These are phyloP conservation scores for Heteromurus nitidus DNA, from an alignment of 2,888 invertebrate genomes.

Conservation along the genomic window DNA sequence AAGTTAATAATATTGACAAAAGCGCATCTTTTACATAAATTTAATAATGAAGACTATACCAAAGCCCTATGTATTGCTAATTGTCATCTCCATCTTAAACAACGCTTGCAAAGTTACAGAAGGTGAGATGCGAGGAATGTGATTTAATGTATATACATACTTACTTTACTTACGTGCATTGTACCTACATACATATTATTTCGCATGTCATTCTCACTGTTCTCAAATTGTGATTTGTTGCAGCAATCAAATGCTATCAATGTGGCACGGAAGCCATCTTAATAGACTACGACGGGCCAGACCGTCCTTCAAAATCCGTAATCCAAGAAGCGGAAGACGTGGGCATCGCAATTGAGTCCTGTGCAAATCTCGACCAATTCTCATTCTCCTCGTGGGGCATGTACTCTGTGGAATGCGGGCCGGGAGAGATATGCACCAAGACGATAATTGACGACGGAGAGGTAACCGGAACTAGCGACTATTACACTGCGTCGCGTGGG, in stretches of 20 bases:
- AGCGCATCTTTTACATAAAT: too few relatives aligned
- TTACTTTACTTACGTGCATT: too few relatives aligned
- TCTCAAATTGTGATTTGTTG: neutral
- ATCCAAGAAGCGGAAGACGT: constrained; percentile 5
- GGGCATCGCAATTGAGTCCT: constrained; percentile 24
- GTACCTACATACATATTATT: too few relatives aligned
- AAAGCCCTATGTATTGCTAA: too few relatives aligned
- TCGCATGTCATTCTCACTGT: too few relatives aligned
- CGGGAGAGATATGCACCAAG: constrained; percentile 31
- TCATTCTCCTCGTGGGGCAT: constrained; percentile 40
- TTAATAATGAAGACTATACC: too few relatives aligned
- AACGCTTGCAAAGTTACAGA: too few relatives aligned
- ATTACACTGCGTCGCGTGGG: constrained; percentile 27
- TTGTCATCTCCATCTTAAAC: too few relatives aligned
- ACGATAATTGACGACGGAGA: constrained; percentile 33
- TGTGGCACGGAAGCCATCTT: constrained; percentile 41
- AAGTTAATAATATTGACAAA: too few relatives aligned
- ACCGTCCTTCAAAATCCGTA: neutral
- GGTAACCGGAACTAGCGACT: constrained; percentile 17
- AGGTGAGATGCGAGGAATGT: too few relatives aligned
- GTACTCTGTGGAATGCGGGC: constrained; percentile 34
- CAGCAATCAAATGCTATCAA: constrained; percentile 36
- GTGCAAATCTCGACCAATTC: constrained; percentile 30
- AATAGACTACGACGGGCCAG: constrained; percentile 1
- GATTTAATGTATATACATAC: too few relatives aligned